Evolutionary conservation across 1,140 invertebrate species (phyloP).

Genomic region (Homarus americanus): DNA sequence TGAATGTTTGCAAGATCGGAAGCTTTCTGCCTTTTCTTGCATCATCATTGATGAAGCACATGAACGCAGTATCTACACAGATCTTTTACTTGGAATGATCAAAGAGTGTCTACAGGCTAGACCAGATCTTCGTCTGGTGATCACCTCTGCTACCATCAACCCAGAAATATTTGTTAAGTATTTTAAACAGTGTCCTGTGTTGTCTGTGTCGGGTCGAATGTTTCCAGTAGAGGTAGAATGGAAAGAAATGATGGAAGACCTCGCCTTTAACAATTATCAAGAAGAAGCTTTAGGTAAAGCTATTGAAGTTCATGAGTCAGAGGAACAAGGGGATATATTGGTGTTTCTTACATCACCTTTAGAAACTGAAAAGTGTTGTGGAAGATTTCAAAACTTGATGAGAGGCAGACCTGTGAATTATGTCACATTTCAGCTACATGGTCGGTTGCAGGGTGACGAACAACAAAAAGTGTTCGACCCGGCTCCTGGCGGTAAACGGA

Average conservation of each 20-base stretch:
- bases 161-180: conserved; percentile 42
- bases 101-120: conserved; percentile 4
- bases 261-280: conserved; percentile 37
- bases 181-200: conserved; percentile 41
- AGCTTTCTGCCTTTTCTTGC: conserved; percentile 28
- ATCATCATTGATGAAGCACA: conserved; percentile 49
- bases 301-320: conserved; percentile 8
- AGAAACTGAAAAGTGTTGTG: conserved; percentile 40
- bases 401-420: background rate
- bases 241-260: background rate
- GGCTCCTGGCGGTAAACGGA: background rate
- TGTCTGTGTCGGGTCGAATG: conserved; percentile 36
- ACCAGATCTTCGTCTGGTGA: conserved; percentile 42
- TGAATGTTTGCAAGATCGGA: conserved; percentile 39
- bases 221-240: conserved; percentile 49
- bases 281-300: conserved; percentile 14
- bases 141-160: conserved; percentile 45
- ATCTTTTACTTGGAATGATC: conserved; percentile 46
- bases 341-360: conserved; percentile 30
- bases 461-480: conserved; percentile 38
- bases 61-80: conserved; percentile 47
- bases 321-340: conserved; percentile 41
- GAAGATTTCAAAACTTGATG: conserved; percentile 6
- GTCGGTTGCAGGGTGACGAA: conserved; percentile 37
- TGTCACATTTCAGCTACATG: conserved; percentile 26